Evolutionary conservation across 2,113 vertebrate genomes (phyloP).

Genomic region (Sinocyclocheilus anophthalmus): DNA sequence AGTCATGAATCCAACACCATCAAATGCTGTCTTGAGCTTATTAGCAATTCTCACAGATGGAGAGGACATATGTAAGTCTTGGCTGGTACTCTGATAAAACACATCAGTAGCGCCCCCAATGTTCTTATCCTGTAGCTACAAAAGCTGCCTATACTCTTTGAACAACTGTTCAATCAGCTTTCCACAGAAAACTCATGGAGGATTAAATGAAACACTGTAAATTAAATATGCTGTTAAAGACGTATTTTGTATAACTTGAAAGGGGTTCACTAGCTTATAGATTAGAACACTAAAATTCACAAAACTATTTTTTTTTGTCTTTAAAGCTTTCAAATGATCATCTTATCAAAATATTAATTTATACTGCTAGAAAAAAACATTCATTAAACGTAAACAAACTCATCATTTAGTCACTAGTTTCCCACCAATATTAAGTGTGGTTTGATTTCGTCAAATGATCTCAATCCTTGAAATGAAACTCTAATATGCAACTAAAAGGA

Average conservation of each 20-base stretch:
- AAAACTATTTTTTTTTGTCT: too few species aligned
- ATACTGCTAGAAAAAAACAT: not conserved
- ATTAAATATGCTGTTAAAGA: too few species aligned
- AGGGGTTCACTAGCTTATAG: not conserved
- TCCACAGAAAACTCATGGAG: not conserved
- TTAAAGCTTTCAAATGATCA: too few species aligned
- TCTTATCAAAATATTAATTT: not conserved
- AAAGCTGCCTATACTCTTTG: not conserved
- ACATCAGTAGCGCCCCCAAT: not conserved
- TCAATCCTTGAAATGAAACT: not conserved
- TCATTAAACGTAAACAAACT: not conserved
- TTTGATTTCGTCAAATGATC: not conserved
- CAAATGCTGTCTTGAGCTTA: conserved; percentile 2
- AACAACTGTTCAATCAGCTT: not conserved
- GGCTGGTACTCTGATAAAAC: not conserved
- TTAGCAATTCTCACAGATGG: conserved; percentile 8
- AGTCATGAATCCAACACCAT: not conserved
- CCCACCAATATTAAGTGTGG: not conserved
- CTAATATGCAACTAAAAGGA: not conserved
- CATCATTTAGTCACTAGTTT: not conserved
- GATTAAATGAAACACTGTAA: too few species aligned
- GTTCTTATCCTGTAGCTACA: not conserved
- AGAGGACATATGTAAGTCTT: not conserved
- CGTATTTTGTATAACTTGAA: not conserved
- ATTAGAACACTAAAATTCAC: too few species aligned